Conservation (phyloP, 2,888 invertebrate species). For the Acronicta alni region DNA sequence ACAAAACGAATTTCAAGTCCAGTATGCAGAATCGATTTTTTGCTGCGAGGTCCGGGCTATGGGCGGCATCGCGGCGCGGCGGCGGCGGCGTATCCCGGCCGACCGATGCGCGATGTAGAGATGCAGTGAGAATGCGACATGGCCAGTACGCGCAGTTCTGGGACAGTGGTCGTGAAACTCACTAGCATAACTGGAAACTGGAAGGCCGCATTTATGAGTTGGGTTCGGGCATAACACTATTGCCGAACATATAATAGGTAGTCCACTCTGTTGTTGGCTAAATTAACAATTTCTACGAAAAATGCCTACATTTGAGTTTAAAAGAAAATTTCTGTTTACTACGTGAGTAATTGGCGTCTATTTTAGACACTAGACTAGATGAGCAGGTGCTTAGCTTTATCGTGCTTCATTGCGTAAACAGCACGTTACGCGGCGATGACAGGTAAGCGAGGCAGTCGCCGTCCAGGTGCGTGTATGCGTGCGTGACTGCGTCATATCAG, state of each 20-base stretch:
- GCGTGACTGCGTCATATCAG: conserved; percentile 4
- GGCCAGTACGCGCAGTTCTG: conserved; percentile 50
- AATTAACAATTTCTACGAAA: conserved; percentile 5
- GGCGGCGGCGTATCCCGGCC: conserved; percentile 34
- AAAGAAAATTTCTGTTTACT: conserved; percentile 22
- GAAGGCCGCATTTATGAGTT: conserved; percentile 36
- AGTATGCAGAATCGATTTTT: conserved; percentile 51
- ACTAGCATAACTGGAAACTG: conserved; percentile 48
- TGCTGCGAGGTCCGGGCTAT: conserved; percentile 27
- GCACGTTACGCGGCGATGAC: conserved; percentile 8
- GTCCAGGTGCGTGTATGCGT: neutral
- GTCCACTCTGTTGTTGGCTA: conserved; percentile 9
- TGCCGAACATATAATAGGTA: conserved; percentile 6
- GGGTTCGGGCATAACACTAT: conserved; percentile 19
- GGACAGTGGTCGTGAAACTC: conserved; percentile 45
- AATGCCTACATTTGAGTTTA: conserved; percentile 6
- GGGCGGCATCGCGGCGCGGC: conserved; percentile 26
- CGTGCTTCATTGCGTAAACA: conserved; percentile 9
- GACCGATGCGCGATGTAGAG: conserved; percentile 33
- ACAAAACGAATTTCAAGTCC: conserved; percentile 33
- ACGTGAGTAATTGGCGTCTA: conserved; percentile 15
- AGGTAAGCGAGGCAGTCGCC: conserved; percentile 4
- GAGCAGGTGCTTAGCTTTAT: conserved; percentile 12
- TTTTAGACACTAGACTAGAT: conserved; percentile 17
- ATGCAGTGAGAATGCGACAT: conserved; percentile 55